phyloP scores from a whole-genome alignment of 2,888 invertebrate species.

The Dynastes hyllus region DNA sequence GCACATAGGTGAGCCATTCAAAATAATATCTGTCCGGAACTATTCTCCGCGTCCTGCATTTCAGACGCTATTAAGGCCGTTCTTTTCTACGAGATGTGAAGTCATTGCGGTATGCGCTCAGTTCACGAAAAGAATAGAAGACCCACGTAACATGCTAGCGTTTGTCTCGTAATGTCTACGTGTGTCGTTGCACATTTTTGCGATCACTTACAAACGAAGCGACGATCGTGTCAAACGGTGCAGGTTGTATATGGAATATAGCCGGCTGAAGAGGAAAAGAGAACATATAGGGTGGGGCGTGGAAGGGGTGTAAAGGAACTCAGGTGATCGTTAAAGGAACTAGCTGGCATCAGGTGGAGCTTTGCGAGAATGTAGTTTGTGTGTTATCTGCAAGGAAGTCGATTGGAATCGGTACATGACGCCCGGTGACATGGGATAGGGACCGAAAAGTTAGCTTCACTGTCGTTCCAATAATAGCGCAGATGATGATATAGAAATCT shows the following conservation, averaged over 20 bases:
- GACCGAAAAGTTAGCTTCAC: not conserved
- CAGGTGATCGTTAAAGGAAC: constrained; percentile 12
- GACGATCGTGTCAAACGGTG: not conserved
- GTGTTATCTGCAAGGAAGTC: constrained; percentile 15
- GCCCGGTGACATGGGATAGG: not conserved
- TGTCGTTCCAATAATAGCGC: not conserved
- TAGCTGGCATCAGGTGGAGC: not conserved
- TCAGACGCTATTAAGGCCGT: constrained; percentile 2
- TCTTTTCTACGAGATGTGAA: not conserved
- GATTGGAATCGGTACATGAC: constrained; percentile 7
- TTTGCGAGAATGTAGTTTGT: not conserved
- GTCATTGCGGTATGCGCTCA: not conserved
- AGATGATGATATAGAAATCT: not conserved
- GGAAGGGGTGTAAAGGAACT: not conserved
- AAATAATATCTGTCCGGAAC: not conserved
- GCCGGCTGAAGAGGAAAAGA: not conserved
- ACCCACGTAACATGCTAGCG: not conserved
- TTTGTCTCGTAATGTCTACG: not conserved
- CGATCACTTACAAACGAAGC: not conserved
- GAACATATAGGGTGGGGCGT: not conserved
- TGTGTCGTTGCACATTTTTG: not conserved
- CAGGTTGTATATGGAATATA: not conserved
- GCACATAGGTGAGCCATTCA: constrained; percentile 4
- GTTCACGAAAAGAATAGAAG: not conserved
- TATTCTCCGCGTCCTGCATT: not conserved